Conservation (phyloP, 2,888 invertebrate genomes). For the Hypena proboscidalis region DNA sequence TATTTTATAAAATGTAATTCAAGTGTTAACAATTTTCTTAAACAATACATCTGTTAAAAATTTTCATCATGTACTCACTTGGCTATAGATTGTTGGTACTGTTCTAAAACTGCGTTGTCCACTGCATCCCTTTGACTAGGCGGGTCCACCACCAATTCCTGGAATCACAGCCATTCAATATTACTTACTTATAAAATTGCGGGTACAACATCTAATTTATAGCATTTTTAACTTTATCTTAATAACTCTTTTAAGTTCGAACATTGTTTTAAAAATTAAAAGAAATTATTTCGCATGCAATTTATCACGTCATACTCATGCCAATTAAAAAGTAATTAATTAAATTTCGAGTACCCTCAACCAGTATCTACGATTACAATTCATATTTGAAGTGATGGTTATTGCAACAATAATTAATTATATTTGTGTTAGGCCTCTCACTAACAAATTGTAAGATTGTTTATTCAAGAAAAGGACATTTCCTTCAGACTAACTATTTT, state of each 20-base stretch:
- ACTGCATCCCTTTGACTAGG: conserved; percentile 71
- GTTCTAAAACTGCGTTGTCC: conserved; percentile 93
- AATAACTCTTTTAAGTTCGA: background rate
- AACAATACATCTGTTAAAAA: background rate
- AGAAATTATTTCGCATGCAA: conserved; percentile 43
- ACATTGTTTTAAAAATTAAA: background rate
- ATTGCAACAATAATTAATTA: conserved; percentile 11
- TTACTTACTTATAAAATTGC: too few species aligned
- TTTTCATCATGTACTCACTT: conserved; percentile 85
- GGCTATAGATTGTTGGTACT: conserved; percentile 92
- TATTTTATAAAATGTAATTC: too few species aligned
- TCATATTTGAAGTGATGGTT: background rate
- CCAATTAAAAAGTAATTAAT: conserved; percentile 34
- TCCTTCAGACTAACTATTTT: too few species aligned
- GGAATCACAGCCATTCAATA: too few species aligned
- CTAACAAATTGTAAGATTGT: background rate
- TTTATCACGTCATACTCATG: conserved; percentile 53
- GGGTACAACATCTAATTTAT: conserved; percentile 26
- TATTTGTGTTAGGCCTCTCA: too few species aligned
- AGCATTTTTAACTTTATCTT: background rate
- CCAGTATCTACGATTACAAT: background rate
- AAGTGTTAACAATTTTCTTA: background rate
- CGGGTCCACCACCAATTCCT: conserved; percentile 69
- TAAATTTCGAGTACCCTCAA: conserved; percentile 14
- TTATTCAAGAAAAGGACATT: too few species aligned